Base-by-base conservation (phyloP, 1,140 invertebrate species). In the Macrobrachium nipponense region DNA sequence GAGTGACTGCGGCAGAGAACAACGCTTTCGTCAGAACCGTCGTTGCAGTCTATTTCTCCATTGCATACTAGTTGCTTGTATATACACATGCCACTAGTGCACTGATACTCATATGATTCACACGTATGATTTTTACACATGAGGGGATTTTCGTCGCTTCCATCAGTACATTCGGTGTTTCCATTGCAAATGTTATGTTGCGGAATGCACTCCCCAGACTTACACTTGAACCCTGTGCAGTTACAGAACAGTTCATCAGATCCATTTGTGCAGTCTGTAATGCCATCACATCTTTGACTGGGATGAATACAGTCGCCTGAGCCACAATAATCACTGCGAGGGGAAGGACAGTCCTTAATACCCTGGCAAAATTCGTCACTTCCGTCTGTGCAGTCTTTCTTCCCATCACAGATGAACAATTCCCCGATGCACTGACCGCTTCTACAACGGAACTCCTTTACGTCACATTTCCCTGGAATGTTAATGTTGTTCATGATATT, bases 311-410 rank as follows among this genome's bases (percentile, higher is more conserved):
- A 70, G 17, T 23, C 68, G 68, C 68, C 20, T 23, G 23, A 5
- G 36, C 68, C 68, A 15, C 68, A 70, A 43, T 70, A 70, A 5
- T 70, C 23, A 10, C 17, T 70, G 2, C 68, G 68, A 17, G 68
- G 68, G 15, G 18, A 27, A 23, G 68, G 23, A 20, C 68, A 70
- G n/a, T 36, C 68, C 12, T 23, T 15, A n/a, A 12, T 10, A 43
- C 20, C 17, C 36, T 23, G 23, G 36, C 68, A 70, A 20, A n/a
- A 43, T 43, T 70, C 68, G 20, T 70, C 68, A 43, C 17, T 70
- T 70, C 68, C 68, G 17, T 70, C 68, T 15, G 10, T 15, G 68
- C 68, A 70, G 68, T 70, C 20, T 70, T 14, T 70, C 68, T 23
- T 70, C 23, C 68, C 68, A 11, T 70, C 68, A 70, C 68, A 70